Conservation (phyloP, 2,888 invertebrate genomes). For the Erebia palarica region DNA sequence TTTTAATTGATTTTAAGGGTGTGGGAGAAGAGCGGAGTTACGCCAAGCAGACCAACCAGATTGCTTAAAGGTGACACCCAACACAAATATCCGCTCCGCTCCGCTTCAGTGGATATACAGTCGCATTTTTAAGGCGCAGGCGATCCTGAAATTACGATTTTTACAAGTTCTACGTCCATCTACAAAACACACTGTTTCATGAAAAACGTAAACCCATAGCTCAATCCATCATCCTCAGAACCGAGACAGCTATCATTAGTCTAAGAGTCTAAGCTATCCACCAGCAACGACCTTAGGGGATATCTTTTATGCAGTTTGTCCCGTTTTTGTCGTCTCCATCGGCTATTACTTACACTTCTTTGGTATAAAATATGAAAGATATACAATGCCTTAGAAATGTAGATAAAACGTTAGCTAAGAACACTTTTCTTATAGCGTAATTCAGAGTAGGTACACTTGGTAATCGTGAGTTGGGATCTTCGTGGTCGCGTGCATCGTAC, state of each 20-base stretch:
- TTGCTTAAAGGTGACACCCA: no score
- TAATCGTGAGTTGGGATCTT: no score
- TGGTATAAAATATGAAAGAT: constrained; percentile 6
- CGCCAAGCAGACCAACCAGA: no score
- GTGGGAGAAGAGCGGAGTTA: no score
- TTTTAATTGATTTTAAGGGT: no score
- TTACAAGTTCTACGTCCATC: neutral
- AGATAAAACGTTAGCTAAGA: neutral
- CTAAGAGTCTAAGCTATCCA: constrained; percentile 10
- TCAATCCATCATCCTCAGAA: neutral
- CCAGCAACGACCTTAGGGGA: constrained; percentile 13
- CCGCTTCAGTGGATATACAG: no score
- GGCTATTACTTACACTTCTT: constrained; percentile 35
- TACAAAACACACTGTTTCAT: neutral
- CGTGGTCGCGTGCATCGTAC: no score
- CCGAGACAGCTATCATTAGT: constrained; percentile 11
- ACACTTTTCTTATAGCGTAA: neutral
- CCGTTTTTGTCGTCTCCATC: constrained; percentile 36
- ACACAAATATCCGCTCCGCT: no score
- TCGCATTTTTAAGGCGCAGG: no score
- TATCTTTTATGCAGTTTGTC: constrained; percentile 30
- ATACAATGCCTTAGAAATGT: neutral
- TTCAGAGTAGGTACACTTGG: no score
- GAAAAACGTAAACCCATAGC: neutral
- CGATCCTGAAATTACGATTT: no score